phyloP scores from a whole-genome alignment of 2,113 vertebrate genomes.

The Lagenorhynchus albirostris region DNA sequence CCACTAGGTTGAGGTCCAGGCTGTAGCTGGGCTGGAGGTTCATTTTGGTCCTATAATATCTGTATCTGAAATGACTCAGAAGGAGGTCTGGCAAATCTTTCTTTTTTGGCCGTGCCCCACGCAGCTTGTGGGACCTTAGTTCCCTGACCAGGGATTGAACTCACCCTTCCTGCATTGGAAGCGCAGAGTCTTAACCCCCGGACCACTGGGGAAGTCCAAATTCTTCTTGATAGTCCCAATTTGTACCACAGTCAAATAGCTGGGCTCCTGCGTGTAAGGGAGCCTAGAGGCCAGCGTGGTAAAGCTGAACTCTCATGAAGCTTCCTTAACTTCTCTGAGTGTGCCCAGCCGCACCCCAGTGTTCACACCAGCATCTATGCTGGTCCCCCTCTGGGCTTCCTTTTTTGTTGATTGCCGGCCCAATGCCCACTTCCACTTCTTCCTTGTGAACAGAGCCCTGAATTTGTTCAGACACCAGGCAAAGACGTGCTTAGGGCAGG shows the following conservation, averaged over 20 bases:
- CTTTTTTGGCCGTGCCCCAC: too few relatives aligned
- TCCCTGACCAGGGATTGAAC: too few relatives aligned
- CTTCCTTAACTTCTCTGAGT: background rate
- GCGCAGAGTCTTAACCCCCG: too few relatives aligned
- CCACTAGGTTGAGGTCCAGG: background rate
- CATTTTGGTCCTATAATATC: background rate
- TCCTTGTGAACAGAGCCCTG: background rate
- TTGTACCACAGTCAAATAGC: background rate
- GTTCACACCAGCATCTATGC: fast-evolving
- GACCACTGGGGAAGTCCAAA: too few relatives aligned
- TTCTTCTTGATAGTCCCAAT: background rate
- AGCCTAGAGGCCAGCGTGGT: background rate
- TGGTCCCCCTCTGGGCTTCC: background rate
- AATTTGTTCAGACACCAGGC: background rate
- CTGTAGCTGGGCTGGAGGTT: background rate
- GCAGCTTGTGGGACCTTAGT: too few relatives aligned
- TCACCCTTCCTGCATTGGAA: too few relatives aligned
- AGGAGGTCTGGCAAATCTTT: background rate
- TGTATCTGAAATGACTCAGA: background rate
- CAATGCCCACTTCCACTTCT: background rate
- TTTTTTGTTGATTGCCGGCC: background rate
- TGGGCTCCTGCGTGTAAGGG: background rate
- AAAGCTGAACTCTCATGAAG: background rate
- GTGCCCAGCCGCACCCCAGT: fast-evolving
- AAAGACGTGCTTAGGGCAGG: background rate